A percentile compares a stretch with the other conserved stretches of the same genome.
Evolutionary conservation across 1,140 invertebrate genomes (phyloP).

Genomic region (Trachymyrmex septentrionalis): DNA sequence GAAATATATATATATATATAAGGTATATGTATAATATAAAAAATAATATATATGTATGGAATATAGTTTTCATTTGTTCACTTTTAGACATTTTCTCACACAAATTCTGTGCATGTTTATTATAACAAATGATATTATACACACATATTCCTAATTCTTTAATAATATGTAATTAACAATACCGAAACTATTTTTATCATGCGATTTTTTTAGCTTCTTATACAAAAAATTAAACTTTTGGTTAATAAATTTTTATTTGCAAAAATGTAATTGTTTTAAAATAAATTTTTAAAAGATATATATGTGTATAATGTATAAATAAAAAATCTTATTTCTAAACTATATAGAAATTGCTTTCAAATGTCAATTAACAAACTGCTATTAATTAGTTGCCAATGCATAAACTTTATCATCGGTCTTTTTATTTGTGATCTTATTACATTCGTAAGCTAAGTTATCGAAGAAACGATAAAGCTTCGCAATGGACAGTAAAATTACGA

Average conservation of each 20-base stretch:
- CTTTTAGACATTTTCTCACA: constrained; percentile 2
- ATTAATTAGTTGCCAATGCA: constrained; percentile 2
- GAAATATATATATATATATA: background rate
- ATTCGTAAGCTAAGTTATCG: constrained; percentile 24
- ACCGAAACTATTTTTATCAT: background rate
- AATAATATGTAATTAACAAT: constrained; percentile 14
- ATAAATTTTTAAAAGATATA: background rate
- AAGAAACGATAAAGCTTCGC: constrained; percentile 16
- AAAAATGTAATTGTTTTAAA: constrained; percentile 6
- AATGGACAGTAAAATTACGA: constrained; percentile 18
- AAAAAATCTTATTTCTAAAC: background rate
- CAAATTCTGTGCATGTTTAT: background rate
- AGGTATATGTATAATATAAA: background rate
- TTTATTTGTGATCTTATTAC: constrained; percentile 5
- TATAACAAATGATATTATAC: background rate
- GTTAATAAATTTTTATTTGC: background rate
- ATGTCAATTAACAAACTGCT: background rate
- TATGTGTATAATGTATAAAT: no score
- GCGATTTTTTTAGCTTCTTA: background rate
- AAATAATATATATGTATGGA: background rate
- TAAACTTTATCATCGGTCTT: background rate
- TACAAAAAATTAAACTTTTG: background rate
- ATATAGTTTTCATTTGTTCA: background rate
- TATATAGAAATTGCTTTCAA: background rate
- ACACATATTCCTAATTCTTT: background rate